A percentile compares a stretch with the other conserved stretches of the same genome.
These are phyloP conservation scores for Emydoidea blandingii DNA, from an alignment of 2,797 vertebrate species.

Conservation along the genomic window DNA sequence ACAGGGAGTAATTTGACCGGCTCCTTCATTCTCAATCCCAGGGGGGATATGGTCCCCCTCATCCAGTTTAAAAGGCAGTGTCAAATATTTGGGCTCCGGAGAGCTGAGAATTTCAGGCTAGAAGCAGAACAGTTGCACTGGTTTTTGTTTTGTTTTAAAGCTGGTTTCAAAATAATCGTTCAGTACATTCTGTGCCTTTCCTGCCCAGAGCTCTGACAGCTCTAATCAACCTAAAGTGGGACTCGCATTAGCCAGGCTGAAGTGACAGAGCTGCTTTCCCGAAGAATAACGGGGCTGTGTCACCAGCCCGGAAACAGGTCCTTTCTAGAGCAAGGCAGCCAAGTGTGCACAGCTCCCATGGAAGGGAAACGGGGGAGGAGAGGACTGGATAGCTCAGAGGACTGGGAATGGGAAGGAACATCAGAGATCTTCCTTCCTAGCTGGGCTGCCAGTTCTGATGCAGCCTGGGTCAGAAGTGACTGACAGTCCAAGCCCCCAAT, in stretches of 20 bases:
- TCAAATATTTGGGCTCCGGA: not conserved
- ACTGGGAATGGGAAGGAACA: not conserved
- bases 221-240: not conserved
- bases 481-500: not conserved
- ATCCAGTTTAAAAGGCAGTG: not conserved
- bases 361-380: not conserved
- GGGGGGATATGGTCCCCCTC: not conserved
- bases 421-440: not conserved
- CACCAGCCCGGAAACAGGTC: not conserved
- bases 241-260: not conserved
- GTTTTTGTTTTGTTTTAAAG: not conserved
- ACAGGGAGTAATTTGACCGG: not conserved
- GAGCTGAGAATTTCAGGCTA: not conserved
- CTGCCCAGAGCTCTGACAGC: not conserved
- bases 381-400: not conserved
- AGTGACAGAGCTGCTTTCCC: not conserved
- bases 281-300: not conserved
- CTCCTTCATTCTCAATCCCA: not conserved
- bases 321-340: not conserved
- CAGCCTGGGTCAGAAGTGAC: not conserved
- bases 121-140: not conserved
- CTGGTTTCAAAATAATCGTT: not conserved
- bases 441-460: not conserved
- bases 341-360: not conserved
- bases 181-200: not conserved